Percentiles rank a stretch among this genome's conserved stretches.
Conservation (phyloP, 1,140 invertebrate genomes). For the Sweltsa coloradensis region DNA sequence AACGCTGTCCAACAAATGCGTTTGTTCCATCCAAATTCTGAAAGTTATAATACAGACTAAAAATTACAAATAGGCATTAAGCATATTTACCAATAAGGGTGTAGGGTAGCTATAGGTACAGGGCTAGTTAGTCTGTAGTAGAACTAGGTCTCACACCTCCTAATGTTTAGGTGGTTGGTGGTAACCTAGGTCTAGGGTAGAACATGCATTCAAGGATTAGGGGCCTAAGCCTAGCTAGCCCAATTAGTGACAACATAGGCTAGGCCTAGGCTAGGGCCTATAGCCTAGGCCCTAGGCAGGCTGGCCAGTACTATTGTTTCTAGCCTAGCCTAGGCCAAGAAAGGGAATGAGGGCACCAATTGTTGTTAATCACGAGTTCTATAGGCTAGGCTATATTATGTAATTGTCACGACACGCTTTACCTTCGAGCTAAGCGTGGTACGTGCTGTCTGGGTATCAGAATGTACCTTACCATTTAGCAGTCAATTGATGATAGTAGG, state of each 20-base stretch:
- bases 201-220: not conserved
- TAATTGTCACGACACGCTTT: no score
- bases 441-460: not conserved
- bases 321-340: no score
- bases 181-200: no score
- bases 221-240: not conserved
- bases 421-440: not conserved
- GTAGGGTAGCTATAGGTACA: not conserved
- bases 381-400: no score
- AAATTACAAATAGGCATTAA: not conserved
- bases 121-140: not conserved
- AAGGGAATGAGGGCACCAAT: no score
- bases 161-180: no score
- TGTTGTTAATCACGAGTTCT: no score
- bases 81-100: not conserved
- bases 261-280: no score
- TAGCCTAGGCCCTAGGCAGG: no score
- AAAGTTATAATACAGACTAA: not conserved
- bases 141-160: no score
- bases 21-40: slow-evolving; percentile 10
- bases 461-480: not conserved
- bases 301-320: no score
- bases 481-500: not conserved
- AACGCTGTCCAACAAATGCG: slow-evolving; percentile 28
- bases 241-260: not conserved